These are phyloP conservation scores for Drosophila ustulata DNA, from an alignment of 2,888 invertebrate genomes.

Conservation along the genomic window DNA sequence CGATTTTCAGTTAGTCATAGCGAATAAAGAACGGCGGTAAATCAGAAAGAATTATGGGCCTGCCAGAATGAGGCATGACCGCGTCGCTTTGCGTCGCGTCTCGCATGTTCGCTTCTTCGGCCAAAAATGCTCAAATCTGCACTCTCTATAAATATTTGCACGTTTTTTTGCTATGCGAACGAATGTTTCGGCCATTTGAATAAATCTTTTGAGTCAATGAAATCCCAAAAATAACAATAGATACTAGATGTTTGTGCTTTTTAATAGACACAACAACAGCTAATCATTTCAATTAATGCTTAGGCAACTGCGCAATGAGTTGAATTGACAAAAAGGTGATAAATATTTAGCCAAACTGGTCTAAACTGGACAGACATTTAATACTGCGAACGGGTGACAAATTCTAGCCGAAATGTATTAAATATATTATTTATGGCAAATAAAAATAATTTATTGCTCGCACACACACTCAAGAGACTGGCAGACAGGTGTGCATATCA, in stretches of 20 bases:
- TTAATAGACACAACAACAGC: neutral
- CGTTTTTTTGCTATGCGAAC: slow-evolving; percentile 33
- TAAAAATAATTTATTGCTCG: slow-evolving; percentile 3
- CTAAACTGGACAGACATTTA: neutral
- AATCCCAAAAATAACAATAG: slow-evolving; percentile 12
- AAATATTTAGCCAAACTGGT: slow-evolving; percentile 10
- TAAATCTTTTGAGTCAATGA: slow-evolving; percentile 8
- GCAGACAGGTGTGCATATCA: slow-evolving; percentile 18
- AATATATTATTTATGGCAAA: slow-evolving; percentile 3
- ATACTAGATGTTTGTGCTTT: neutral
- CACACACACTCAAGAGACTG: neutral
- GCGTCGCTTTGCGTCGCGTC: slow-evolving; percentile 27
- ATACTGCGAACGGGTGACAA: neutral
- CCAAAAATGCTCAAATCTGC: slow-evolving; percentile 8
- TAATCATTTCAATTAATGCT: neutral
- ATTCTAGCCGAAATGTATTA: no score
- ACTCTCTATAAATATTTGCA: slow-evolving; percentile 42
- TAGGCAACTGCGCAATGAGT: slow-evolving; percentile 3
- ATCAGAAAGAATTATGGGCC: slow-evolving; percentile 2
- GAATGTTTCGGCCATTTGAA: slow-evolving; percentile 4
- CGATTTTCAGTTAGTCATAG: slow-evolving; percentile 48
- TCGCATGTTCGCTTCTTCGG: slow-evolving; percentile 4
- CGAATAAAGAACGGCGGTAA: neutral
- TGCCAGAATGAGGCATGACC: slow-evolving; percentile 10
- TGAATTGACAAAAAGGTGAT: slow-evolving; percentile 7